Conservation (phyloP, 2,113 vertebrate species). For the Tupaia tana region DNA sequence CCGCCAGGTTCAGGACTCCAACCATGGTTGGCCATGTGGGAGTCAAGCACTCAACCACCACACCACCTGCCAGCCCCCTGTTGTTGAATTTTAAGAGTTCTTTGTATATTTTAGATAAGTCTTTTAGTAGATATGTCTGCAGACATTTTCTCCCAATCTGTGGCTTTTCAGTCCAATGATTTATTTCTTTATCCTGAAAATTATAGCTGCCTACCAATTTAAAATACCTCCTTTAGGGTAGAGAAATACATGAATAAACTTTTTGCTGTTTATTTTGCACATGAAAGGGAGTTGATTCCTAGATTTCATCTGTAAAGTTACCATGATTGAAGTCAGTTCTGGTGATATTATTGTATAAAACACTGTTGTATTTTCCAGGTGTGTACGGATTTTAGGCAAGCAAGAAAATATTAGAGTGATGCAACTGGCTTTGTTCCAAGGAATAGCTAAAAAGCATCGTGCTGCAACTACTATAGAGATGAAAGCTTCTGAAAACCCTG, state of each 20-base stretch:
- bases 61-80: neutral
- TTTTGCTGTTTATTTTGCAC: conserved; percentile 46
- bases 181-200: conserved; percentile 56
- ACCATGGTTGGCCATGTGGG: too few species aligned
- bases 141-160: neutral
- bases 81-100: neutral
- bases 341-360: conserved; percentile 37
- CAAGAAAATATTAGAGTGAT: conserved; percentile 97
- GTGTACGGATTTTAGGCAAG: conserved; percentile 97
- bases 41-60: too few species aligned
- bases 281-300: conserved; percentile 9
- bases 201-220: conserved; percentile 32
- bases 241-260: conserved; percentile 37
- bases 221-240: neutral
- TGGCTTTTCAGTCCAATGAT: neutral
- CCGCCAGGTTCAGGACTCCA: too few species aligned
- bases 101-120: neutral
- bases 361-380: conserved; percentile 86
- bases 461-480: conserved; percentile 97
- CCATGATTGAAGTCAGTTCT: conserved; percentile 31
- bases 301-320: conserved; percentile 14
- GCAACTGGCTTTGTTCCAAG: conserved; percentile 96
- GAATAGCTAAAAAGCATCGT: conserved; percentile 92
- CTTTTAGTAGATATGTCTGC: neutral
- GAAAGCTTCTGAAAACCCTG: conserved; percentile 98